Percentiles rank a stretch among this genome's conserved stretches.
Conservation (phyloP, 92 coral and sea anemone species). For the Parazoanthus atlanticus region DNA sequence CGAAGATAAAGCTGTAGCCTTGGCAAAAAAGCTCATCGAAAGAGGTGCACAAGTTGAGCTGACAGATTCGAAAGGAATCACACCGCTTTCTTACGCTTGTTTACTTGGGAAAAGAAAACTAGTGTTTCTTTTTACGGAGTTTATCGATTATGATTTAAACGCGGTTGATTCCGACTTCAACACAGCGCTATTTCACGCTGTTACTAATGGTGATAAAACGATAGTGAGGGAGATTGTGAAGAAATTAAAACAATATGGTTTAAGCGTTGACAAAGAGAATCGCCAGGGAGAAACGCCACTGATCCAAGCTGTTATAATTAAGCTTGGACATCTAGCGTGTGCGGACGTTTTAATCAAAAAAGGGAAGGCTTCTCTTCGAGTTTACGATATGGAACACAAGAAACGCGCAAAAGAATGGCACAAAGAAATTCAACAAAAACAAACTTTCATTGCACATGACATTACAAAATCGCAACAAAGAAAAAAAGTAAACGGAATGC, state of each 20-base stretch:
- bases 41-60: conserved; percentile 71
- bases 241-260: conserved; percentile 64
- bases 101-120: conserved; percentile 65
- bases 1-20: conserved; percentile 63
- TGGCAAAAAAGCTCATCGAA: conserved; percentile 71
- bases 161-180: conserved; percentile 67
- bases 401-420: conserved; percentile 73
- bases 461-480: not conserved
- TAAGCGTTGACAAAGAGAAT: conserved; percentile 71
- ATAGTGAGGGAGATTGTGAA: conserved; percentile 69
- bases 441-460: not conserved
- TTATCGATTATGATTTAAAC: conserved; percentile 78
- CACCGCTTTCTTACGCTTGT: conserved; percentile 76
- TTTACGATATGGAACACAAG: conserved; percentile 59
- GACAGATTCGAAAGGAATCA: conserved; percentile 69
- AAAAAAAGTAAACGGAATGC: not conserved
- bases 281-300: conserved; percentile 78
- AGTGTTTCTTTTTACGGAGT: conserved; percentile 58
- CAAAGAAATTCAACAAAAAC: conserved; percentile 43
- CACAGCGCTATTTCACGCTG: conserved; percentile 82
- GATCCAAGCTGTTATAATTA: conserved; percentile 74
- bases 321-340: conserved; percentile 59
- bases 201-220: conserved; percentile 70
- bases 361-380: conserved; percentile 75
- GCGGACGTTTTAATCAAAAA: conserved; percentile 66